Evolutionary conservation across 2,797 vertebrate species (phyloP).

Genomic region (Menidia menidia): DNA sequence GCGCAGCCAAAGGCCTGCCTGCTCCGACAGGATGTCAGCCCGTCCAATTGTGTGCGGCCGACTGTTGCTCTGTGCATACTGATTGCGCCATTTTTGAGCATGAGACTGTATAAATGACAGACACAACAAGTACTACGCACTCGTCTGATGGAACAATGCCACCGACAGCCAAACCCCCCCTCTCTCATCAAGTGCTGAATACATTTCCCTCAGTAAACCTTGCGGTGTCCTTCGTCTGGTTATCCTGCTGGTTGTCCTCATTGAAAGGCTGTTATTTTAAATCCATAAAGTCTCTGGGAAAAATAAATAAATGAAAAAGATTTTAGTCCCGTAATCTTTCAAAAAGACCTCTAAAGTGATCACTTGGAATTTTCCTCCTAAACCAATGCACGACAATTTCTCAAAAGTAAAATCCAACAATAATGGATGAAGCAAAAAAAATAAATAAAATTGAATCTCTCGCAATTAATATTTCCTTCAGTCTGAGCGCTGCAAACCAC

Average conservation of each 20-base stretch:
- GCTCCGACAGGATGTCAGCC: background rate
- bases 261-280: too few species aligned
- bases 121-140: background rate
- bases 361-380: background rate
- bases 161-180: background rate
- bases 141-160: background rate
- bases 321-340: too few species aligned
- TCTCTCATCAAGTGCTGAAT: too few species aligned
- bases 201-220: too few species aligned
- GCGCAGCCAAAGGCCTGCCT: background rate
- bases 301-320: too few species aligned
- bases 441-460: conserved; percentile 31
- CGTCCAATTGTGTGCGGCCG: background rate
- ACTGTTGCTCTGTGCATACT: background rate
- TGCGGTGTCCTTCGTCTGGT: background rate
- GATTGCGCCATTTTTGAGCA: background rate
- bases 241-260: too few species aligned
- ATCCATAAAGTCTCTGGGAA: too few species aligned
- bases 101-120: background rate
- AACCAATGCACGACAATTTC: conserved; percentile 19
- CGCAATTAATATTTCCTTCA: conserved; percentile 57
- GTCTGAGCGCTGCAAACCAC: conserved; percentile 34
- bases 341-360: background rate
- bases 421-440: conserved; percentile 51
- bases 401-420: conserved; percentile 43